Base-by-base conservation (phyloP, 2,113 vertebrate species). In the Neogobius melanostomus region DNA sequence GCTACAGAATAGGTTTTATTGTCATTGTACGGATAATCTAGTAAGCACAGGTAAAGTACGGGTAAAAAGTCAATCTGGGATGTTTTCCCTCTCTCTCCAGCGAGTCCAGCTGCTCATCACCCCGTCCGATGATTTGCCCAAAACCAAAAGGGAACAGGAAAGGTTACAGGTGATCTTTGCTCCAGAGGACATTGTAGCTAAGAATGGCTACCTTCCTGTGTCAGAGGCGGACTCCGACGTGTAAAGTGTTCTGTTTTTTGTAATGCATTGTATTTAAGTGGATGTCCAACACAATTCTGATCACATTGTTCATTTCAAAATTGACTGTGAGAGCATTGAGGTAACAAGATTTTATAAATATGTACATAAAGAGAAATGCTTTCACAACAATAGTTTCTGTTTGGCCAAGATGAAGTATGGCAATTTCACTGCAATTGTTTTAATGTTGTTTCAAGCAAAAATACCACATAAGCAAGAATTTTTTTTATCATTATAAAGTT, bases 141-240 rank as follows among this genome's bases (percentile, higher is more conserved):
- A 91, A 85, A 91, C 89, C 64, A 93, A 87, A 69, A 80, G 90
- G 70, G 92, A 93, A 75, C 90, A 92, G 72, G 91, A 91, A 81
- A 85, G 61, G 53, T 63, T 92, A 54, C 76, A 91, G 59, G 92
- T 80, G 69, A 90, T 91, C 65, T 92, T 91, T 63, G 80, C 87
- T 57, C 81, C 88, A 0, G 86, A 87, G 21, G 74, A 52, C 21
- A 80, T 81, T 1, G 7, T 61, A 57, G 67, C 64, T 17, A 83
- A 57, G 69, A 90, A 87, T 1, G 82, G 90, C 79, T 91, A 86
- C 80, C 71, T 75, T 11, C 84, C 85, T 0, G 89, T 88, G 16
- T 68, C 72, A 16, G 89, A 91, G 60, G 84, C 36, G 17, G 90
- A 93, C 82, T 86, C 90, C 57, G 82, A 48, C 67, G 76, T 90